Evolutionary conservation across 1,140 invertebrate species (phyloP), one percentile per base, ranked within the genome.

Genomic region (Pemphigus obesinymphae): DNA sequence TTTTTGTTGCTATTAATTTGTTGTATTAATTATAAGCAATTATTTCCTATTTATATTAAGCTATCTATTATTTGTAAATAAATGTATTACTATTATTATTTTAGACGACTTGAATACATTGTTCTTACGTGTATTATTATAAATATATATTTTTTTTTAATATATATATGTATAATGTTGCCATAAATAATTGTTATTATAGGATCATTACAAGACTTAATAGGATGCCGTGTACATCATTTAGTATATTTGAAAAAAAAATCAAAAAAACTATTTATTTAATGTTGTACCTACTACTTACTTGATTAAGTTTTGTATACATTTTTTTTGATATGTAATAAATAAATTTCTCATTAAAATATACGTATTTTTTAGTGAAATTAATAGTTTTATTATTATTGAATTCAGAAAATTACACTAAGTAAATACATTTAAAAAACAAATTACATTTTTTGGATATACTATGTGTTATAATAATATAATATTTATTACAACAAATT

Each of bases 331-430:
- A 70, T 23, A 1, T 7, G 53, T 55, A 55, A 55, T 20, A 17
- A 70, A 70, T 26, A 26, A 17, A 15, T n/a, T 8, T 66, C 40
- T 70, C 40, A 45, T 70, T 45, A 23, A 43, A 70, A 70, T 70
- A 70, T 15, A 70, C 26, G 23, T 70, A 70, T 70, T 73, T 73
- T 73, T n/a, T 31, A 73, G 43, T 50, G 31, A 73, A 70, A 48
- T 11, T 17, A 48, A 29, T 1, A 31, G 1, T 13, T 15, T 63
- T 31, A 20, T 63, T 63, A 11, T 63, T 5, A 20, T 34, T 63
- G 20, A 63, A 11, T n/a, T n/a, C n/a, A 45, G 43, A 2, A 17
- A 13, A 55, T 55, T 34, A 26, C 66, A 40, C 40, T 29, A 26
- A 72, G 1, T 43, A 29, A 31, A 48, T n/a, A n/a, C n/a, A n/a